Base-by-base conservation (phyloP, 1,140 invertebrate species). In the Tetranychus urticae region DNA sequence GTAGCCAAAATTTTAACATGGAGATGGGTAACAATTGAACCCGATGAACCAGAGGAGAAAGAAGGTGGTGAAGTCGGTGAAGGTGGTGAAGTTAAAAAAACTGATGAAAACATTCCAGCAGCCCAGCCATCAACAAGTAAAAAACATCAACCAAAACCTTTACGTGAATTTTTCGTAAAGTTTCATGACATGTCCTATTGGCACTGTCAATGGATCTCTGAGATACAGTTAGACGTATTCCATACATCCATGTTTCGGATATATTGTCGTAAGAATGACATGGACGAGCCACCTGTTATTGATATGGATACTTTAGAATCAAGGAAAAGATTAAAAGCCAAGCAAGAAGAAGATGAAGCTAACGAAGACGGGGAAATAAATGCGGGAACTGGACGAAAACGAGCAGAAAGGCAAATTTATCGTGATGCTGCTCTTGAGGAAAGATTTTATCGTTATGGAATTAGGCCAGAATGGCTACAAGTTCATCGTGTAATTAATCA, bases 171-270 rank as follows among this genome's bases (percentile, higher is more conserved):
- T 70, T 97, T 98, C 70, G 86, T 99, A 37, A 97, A 97, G 74
- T 98, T 90, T 88, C 80, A 83, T 45, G 91, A 96, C 61, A 81
- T 85, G 73, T 97, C 90, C 0, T 97, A 97, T 70, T 99, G 94
- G 94, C 88, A 98, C 69, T 97, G 93, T 69, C 82, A 82, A 61
- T 99, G 96, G 96, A 84, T 98, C 23, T 81, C 84, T 1, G 96
- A 99, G 74, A 71, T 92, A 31, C 82, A 86, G 77, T 74, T 99
- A 69, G 94, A 99, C 68, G 92, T 98, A 2, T 91, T 92, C 73
- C 93, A 98, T 75, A 86, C 91, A 0, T 77, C 92, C 36, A 86
- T 94, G 82, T 85, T 89, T 65, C 78, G 92, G 52, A 88, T 85
- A 73, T 98, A 94, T 73, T 88, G 83, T 66, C 81, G 92, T 42